Base-by-base conservation (phyloP, 2,113 vertebrate species). In the human region DNA sequence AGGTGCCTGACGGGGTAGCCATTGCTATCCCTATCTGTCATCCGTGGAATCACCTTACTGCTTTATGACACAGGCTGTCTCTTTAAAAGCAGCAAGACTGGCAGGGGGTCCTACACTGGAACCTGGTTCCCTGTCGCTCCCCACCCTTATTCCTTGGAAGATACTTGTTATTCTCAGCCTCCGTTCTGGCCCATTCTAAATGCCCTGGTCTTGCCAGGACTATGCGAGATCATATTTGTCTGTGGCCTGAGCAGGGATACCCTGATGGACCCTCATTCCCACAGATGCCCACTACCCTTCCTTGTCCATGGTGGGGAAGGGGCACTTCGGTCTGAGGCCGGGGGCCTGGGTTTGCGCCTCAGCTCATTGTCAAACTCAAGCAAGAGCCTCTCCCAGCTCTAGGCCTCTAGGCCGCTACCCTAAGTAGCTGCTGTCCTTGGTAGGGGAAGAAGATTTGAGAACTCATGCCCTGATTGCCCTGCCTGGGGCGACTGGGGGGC, bases 121-220 rank as follows among this genome's bases (percentile, higher is more conserved):
- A 18, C 16, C 18, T 2, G 2, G 8, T 45, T 57, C 38, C n/a
- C 45, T 3, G 17, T 0, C 0, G 50, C 14, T 73, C 30, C n/a
- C 43, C 32, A 57, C 73, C 1, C 38, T 23, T 2, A 0, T 6
- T n/a, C 55, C 38, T 55, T 10, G 4, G 59, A 45, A 72, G 75
- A n/a, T 22, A 17, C 43, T 13, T 61, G 57, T 61, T 4, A 16
- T 38, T 22, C 80, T 79, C 50, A 16, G 5, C 22, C 22, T 35
- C 35, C 6, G 32, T 70, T 82, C 83, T 43, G n/a, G 79, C 7
- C 9, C 7, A 50, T 48, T 79, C 45, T 38, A 45, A 90, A 16
- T 16, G 52, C 32, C 50, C 73, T 14, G 10, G 12, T 76, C 35
- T 52, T 72, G 32, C 50, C 27, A 45, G 76, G 80, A 8, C 52